Conservation (phyloP, 2,888 invertebrate genomes). For the Allacma fusca region DNA sequence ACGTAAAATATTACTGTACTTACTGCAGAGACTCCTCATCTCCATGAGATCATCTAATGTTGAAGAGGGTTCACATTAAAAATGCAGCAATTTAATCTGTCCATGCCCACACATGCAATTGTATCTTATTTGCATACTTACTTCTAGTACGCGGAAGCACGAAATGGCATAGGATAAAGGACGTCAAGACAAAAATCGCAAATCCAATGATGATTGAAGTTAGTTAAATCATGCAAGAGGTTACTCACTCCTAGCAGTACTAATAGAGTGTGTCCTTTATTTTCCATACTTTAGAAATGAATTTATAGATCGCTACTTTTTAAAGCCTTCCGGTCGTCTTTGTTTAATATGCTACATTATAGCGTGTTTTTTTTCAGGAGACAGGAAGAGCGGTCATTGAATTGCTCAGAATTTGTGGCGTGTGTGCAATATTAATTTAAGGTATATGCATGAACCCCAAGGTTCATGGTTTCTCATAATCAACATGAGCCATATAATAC, state of each 20-base stretch:
- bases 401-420: not conserved
- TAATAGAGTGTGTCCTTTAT: not conserved
- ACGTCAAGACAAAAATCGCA: not conserved
- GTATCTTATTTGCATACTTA: not conserved
- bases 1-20: not conserved
- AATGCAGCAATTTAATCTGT: not conserved
- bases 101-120: not conserved
- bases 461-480: constrained; percentile 16
- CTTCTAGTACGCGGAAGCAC: too few species aligned
- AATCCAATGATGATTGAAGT: not conserved
- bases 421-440: not conserved
- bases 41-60: not conserved
- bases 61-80: not conserved
- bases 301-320: not conserved
- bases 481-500: not conserved
- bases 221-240: constrained; percentile 15
- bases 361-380: not conserved
- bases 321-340: constrained; percentile 17
- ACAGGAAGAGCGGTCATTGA: constrained; percentile 27
- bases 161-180: not conserved
- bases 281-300: not conserved
- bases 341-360: not conserved
- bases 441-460: not conserved
- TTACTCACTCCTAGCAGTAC: not conserved
- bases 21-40: not conserved